Evolutionary conservation across 2,113 vertebrate species (phyloP), one percentile per base, ranked within the genome.

Genomic region (Ceuthmochares aereus): DNA sequence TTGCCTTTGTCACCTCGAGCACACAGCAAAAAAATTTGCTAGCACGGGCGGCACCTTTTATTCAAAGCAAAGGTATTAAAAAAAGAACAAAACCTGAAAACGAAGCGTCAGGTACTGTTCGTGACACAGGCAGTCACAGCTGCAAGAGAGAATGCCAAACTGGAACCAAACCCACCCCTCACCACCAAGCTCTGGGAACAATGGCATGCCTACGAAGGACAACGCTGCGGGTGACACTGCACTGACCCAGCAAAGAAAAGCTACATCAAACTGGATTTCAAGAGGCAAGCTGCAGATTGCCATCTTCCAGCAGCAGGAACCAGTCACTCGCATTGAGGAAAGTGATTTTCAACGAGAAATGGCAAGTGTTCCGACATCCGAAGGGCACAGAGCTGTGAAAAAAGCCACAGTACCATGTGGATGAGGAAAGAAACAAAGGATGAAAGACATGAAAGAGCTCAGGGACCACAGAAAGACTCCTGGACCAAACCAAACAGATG

Each of bases 181-280:
- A 9, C 7, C 26, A 20, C 0, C 0, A 43, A 29, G 49, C 43
- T 68, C 29, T 5, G 34, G 29, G 37, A 83, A 58, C 30, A 4
- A 59, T 3, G 20, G 22, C 1, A 0, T 3, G 15, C 51, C 54
- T 2, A 25, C 23, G 2, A 80, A 80, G 25, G 47, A 58, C 26
- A 7, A 51, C 2, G 5, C 23, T 0, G 0, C 1, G 3, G 0
- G 7, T 4, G 30, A 80, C 3, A 2, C 9, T 0, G 0, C 45
- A 14, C 26, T 1, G 2, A 83, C 9, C 43, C 45, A 4, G 54
- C n/a, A 36, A 56, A 83, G 52, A n/a, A 25, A 55, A 37, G 23
- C 22, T 9, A 25, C 2, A 0, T 49, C 49, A 21, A 80, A 56
- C 22, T 0, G 1, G 54, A 21, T 14, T 2, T 7, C 47, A 26